These are phyloP conservation scores for Mastacembelus armatus DNA, from an alignment of 2,797 vertebrate genomes.

Conservation along the genomic window DNA sequence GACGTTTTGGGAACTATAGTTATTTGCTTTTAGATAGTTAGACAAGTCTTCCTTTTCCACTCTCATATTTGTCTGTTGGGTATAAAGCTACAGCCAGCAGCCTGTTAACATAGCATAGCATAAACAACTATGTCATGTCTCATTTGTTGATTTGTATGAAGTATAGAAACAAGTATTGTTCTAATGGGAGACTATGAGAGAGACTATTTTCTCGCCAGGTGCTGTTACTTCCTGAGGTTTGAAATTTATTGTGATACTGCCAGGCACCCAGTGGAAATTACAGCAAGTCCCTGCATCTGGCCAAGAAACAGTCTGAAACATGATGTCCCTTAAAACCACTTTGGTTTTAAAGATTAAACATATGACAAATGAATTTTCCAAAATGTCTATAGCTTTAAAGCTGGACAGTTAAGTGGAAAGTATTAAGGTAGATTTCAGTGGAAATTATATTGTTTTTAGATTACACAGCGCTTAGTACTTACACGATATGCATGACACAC, in stretches of 20 bases:
- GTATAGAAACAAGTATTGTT: not conserved
- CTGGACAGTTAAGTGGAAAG: no score
- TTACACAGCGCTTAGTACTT: no score
- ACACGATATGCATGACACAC: no score
- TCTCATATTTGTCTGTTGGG: no score
- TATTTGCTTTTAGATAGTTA: conserved; percentile 1
- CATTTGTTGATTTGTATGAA: not conserved
- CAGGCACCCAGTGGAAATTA: not conserved
- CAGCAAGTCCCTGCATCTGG: no score
- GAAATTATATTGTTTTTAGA: no score
- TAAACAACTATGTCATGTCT: not conserved
- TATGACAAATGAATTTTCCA: no score
- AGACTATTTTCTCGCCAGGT: not conserved
- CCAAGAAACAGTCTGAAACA: no score
- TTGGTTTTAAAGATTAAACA: no score
- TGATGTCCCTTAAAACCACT: not conserved
- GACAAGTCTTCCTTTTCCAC: not conserved
- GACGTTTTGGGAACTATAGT: not conserved
- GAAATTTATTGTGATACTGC: not conserved
- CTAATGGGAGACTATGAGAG: not conserved
- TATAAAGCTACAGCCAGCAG: not conserved
- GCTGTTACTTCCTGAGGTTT: not conserved
- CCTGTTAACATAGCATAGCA: no score
- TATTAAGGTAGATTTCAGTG: no score
- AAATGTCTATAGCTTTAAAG: no score